Evolutionary conservation across 2,113 vertebrate genomes (phyloP).

Genomic region (Cairina moschata): DNA sequence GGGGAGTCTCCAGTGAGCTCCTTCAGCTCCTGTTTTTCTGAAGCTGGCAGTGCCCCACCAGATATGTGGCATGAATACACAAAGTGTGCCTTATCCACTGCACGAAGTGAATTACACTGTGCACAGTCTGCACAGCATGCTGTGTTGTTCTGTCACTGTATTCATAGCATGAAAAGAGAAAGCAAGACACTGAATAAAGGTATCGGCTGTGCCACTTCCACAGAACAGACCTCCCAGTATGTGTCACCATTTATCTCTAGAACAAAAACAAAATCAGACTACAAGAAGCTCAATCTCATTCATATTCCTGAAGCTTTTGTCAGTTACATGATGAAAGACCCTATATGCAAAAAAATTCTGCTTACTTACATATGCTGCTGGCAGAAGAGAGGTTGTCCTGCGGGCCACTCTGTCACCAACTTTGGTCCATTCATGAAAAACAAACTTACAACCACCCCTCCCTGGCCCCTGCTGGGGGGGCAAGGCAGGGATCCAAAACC

Average conservation of each 20-base stretch:
- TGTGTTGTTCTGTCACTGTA: background rate
- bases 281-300: background rate
- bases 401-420: background rate
- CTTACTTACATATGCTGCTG: background rate
- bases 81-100: background rate
- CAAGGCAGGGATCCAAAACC: background rate
- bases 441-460: background rate
- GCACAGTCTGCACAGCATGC: background rate
- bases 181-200: background rate
- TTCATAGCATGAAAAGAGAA: background rate
- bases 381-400: background rate
- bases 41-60: background rate
- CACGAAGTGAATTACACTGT: accelerated
- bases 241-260: background rate
- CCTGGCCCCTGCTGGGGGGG: background rate
- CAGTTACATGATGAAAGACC: background rate
- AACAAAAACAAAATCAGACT: background rate
- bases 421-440: background rate
- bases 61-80: background rate
- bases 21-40: background rate
- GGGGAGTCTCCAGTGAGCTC: background rate
- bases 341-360: background rate
- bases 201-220: background rate
- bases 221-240: background rate
- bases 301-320: background rate